phyloP scores from a whole-genome alignment of 2,113 vertebrate species.

The Periophthalmodon schlosseri region DNA sequence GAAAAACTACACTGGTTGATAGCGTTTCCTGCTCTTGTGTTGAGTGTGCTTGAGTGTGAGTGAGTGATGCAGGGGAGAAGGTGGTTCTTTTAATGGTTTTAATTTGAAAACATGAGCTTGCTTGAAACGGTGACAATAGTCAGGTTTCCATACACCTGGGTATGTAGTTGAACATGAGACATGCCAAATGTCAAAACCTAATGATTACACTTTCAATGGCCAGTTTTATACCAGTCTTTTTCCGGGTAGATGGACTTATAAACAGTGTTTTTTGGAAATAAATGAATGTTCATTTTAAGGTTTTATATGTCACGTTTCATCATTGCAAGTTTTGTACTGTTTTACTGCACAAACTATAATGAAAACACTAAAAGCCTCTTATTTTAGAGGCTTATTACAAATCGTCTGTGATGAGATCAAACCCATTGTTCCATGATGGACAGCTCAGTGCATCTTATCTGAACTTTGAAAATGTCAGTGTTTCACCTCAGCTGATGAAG shows the following conservation, averaged over 20 bases:
- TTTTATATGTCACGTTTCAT: constrained; percentile 47
- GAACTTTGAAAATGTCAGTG: constrained; percentile 48
- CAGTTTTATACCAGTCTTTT: constrained; percentile 34
- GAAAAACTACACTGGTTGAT: constrained; percentile 28
- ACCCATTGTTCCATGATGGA: constrained; percentile 18
- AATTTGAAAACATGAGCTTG: constrained; percentile 52
- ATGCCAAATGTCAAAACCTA: constrained; percentile 31
- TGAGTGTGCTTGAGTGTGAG: constrained; percentile 20
- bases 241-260: constrained; percentile 53
- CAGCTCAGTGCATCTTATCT: constrained; percentile 31
- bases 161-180: constrained; percentile 31
- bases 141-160: constrained; percentile 63
- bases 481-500: constrained; percentile 53
- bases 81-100: constrained; percentile 61
- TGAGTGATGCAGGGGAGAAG: constrained; percentile 13
- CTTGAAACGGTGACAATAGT: constrained; percentile 56
- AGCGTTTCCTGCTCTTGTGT: constrained; percentile 57
- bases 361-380: constrained; percentile 27
- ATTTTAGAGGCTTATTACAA: constrained; percentile 9
- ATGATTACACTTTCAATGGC: constrained; percentile 31
- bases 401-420: constrained; percentile 13
- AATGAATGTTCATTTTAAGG: constrained; percentile 66
- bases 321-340: constrained; percentile 42
- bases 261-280: constrained; percentile 63
- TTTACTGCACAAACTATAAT: constrained; percentile 27